Percentiles rank a stretch among this genome's conserved stretches.
Conservation (phyloP, 2,888 invertebrate genomes). For the Linyphia triangularis region DNA sequence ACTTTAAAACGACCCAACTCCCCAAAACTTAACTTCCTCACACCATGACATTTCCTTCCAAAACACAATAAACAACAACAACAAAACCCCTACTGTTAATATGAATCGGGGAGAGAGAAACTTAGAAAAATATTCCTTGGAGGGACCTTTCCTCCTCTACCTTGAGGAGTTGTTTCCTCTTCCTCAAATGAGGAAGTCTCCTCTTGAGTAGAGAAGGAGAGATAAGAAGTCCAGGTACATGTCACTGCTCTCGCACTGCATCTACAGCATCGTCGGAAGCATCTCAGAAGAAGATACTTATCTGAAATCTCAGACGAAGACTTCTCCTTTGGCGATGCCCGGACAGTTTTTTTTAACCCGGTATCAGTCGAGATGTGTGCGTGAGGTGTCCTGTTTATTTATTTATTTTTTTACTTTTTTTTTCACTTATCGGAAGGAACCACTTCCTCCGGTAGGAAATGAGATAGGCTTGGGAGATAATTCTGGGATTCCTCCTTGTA, state of each 20-base stretch:
- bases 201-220: constrained; percentile 57
- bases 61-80: background rate
- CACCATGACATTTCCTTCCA: background rate
- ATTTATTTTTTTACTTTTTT: constrained; percentile 56
- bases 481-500: background rate
- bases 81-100: background rate
- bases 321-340: constrained; percentile 32
- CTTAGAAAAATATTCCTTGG: background rate
- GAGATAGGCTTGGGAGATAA: constrained; percentile 64
- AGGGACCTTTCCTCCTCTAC: background rate
- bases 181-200: constrained; percentile 52
- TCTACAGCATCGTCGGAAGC: constrained; percentile 41
- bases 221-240: constrained; percentile 70
- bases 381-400: constrained; percentile 21
- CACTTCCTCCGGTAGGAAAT: constrained; percentile 68
- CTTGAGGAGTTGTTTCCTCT: constrained; percentile 68
- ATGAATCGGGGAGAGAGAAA: background rate
- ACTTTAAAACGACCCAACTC: background rate
- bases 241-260: constrained; percentile 23
- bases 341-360: constrained; percentile 10
- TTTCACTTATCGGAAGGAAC: constrained; percentile 69
- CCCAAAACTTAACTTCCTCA: background rate
- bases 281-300: constrained; percentile 56
- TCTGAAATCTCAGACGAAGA: constrained; percentile 64
- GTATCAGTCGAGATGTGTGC: constrained; percentile 25